Conservation (phyloP, 2,113 vertebrate species). For the Oncorhynchus keta region DNA sequence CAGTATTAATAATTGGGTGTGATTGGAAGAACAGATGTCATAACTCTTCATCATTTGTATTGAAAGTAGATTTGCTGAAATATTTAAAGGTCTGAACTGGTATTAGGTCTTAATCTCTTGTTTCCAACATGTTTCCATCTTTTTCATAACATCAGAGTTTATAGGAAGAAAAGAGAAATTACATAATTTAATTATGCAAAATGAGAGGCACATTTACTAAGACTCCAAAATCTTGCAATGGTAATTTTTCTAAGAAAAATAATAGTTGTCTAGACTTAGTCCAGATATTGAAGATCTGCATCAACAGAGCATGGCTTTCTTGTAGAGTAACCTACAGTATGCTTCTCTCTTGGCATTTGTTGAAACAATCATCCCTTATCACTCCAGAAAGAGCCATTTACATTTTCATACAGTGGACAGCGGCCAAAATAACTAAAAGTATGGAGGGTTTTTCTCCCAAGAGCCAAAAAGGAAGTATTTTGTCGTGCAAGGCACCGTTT, state of each 20-base stretch:
- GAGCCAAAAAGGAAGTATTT: constrained; percentile 24
- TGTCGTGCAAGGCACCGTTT: constrained; percentile 14
- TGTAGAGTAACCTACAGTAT: constrained; percentile 1
- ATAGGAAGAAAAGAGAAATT: background rate
- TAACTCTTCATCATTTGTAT: background rate
- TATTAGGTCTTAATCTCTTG: background rate
- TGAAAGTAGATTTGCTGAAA: background rate
- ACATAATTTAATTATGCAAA: background rate
- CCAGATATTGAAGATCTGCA: too few species aligned
- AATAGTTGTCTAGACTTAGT: too few species aligned
- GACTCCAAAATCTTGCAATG: too few species aligned
- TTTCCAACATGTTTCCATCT: background rate
- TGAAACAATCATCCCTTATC: constrained; percentile 54
- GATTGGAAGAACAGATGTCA: background rate
- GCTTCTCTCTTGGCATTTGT: constrained; percentile 42
- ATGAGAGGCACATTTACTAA: too few species aligned
- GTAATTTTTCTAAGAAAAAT: too few species aligned
- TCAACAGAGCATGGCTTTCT: constrained; percentile 29
- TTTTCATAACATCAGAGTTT: background rate
- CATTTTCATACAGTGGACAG: constrained; percentile 55
- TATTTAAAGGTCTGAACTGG: background rate
- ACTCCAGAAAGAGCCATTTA: constrained; percentile 54
- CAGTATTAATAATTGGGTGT: background rate
- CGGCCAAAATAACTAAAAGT: constrained; percentile 54
- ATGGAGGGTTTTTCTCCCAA: constrained; percentile 41